These are phyloP conservation scores for Caenorhabditis plicata DNA, from an alignment of 2,888 invertebrate genomes.

Conservation along the genomic window DNA sequence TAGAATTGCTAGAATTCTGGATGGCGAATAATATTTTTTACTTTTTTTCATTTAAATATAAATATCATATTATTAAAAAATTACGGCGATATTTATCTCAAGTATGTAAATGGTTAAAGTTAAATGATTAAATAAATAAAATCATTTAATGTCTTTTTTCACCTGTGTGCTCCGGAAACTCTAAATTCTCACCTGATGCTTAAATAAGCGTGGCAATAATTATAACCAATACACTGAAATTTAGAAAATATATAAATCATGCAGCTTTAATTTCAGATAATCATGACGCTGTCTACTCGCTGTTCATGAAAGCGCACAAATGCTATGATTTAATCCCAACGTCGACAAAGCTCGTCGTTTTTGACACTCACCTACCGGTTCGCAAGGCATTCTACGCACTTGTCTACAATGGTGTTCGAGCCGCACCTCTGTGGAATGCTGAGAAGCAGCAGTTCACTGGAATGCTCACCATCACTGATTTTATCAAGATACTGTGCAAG, in stretches of 20 bases:
- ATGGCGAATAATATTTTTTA: too few relatives aligned
- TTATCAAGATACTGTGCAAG: constrained; percentile 69
- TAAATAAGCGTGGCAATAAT: not conserved
- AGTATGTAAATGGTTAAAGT: too few relatives aligned
- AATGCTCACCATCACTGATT: constrained; percentile 71
- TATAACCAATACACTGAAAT: constrained; percentile 1
- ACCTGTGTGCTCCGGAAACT: too few relatives aligned
- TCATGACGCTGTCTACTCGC: constrained; percentile 64
- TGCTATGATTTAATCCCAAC: constrained; percentile 99
- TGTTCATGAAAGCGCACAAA: constrained; percentile 97
- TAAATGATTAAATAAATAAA: too few relatives aligned
- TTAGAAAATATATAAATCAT: not conserved
- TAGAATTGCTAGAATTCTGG: too few relatives aligned
- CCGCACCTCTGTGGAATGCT: constrained; percentile 85
- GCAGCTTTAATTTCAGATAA: constrained; percentile 51
- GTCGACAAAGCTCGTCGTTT: constrained; percentile 97
- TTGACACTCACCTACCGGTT: constrained; percentile 92
- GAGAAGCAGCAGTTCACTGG: constrained; percentile 78
- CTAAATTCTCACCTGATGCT: too few relatives aligned
- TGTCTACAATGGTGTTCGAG: constrained; percentile 77
- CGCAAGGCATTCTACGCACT: constrained; percentile 99
- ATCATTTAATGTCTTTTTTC: too few relatives aligned
- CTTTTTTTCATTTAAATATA: too few relatives aligned
- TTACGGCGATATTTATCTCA: too few relatives aligned
- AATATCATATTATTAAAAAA: too few relatives aligned